These are phyloP conservation scores for Drosophila mojavensis DNA, from an alignment of 1,140 invertebrate genomes.

Conservation along the genomic window DNA sequence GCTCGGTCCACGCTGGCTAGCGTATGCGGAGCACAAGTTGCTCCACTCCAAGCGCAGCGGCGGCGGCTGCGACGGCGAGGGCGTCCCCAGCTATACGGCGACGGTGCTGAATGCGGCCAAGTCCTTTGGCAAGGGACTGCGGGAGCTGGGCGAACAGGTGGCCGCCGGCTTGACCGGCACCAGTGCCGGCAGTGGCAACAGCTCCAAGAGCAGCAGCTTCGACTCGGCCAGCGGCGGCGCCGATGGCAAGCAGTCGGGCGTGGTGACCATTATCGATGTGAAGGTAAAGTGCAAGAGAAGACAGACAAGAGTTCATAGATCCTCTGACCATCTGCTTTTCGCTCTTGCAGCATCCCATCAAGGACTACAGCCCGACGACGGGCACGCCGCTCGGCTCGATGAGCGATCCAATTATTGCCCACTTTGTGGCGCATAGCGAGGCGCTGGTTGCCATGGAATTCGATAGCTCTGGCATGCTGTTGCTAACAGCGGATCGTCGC, in stretches of 20 bases:
- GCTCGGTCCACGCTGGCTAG: constrained; percentile 92
- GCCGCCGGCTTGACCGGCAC: constrained; percentile 92
- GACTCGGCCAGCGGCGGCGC: constrained; percentile 84
- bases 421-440: constrained; percentile 97
- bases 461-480: constrained; percentile 94
- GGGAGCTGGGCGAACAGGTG: constrained; percentile 96
- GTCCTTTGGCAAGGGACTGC: constrained; percentile 92
- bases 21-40: constrained; percentile 93
- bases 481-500: constrained; percentile 96
- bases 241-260: constrained; percentile 90
- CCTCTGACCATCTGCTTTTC: too few relatives aligned
- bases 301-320: too few relatives aligned
- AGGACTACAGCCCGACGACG: constrained; percentile 80
- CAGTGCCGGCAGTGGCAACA: constrained; percentile 78
- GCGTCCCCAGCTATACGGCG: constrained; percentile 96
- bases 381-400: constrained; percentile 61
- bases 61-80: constrained; percentile 91
- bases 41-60: constrained; percentile 92
- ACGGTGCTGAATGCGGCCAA: constrained; percentile 98
- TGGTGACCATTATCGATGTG: constrained; percentile 95
- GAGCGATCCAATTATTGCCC: constrained; percentile 91
- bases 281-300: constrained; percentile 85
- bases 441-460: constrained; percentile 96
- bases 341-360: constrained; percentile 65
- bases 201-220: constrained; percentile 83